Conservation (phyloP, 2,888 invertebrate species). For the Agrochola lychnidis region DNA sequence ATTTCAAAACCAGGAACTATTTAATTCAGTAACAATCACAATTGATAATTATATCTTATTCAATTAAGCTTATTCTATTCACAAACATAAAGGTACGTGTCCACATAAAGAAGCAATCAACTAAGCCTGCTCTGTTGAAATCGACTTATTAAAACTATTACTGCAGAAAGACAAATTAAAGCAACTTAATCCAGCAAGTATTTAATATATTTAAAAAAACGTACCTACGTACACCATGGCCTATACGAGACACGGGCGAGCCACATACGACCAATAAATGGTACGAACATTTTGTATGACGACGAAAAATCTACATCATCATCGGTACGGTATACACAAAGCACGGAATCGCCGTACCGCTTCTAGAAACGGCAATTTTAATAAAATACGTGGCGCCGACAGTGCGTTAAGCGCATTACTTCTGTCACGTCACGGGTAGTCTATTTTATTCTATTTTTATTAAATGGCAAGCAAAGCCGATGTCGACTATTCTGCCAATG, state of each 20-base stretch:
- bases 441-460: too few species aligned
- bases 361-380: not conserved
- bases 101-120: conserved; percentile 9
- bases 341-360: not conserved
- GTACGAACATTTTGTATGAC: not conserved
- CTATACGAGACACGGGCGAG: not conserved
- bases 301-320: not conserved
- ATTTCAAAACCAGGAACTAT: conserved; percentile 59
- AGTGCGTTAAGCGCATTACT: not conserved
- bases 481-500: too few species aligned
- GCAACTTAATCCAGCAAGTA: not conserved
- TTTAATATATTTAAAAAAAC: conserved; percentile 1
- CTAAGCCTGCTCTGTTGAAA: not conserved
- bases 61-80: conserved; percentile 21
- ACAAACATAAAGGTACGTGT: conserved; percentile 16
- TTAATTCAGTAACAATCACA: conserved; percentile 51
- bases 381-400: too few species aligned
- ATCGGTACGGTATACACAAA: not conserved
- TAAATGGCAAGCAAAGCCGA: too few species aligned
- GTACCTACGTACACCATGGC: not conserved
- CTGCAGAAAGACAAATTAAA: not conserved
- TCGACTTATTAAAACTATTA: not conserved
- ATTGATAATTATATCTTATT: conserved; percentile 28
- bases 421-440: not conserved
- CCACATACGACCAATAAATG: not conserved